phyloP scores from a whole-genome alignment of 1,140 invertebrate species.

The Trachelipus rathkii region DNA sequence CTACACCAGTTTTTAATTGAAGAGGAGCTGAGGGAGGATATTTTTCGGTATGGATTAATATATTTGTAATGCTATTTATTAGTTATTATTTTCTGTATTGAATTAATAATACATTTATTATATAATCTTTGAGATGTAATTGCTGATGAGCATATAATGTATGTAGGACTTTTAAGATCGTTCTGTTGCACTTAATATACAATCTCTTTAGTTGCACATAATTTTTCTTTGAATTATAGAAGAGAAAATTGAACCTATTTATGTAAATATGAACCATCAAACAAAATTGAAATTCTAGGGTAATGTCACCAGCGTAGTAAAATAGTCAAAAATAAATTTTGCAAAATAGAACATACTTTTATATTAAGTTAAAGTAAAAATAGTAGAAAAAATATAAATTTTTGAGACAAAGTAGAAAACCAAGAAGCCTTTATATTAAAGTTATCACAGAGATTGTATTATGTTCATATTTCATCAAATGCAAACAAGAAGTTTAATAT shows the following conservation, averaged over 20 bases:
- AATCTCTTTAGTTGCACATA: background rate
- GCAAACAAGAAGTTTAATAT: background rate
- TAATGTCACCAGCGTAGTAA: no score
- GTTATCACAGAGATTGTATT: no score
- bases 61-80: no score
- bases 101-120: background rate
- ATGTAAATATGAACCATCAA: no score
- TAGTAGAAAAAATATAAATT: no score
- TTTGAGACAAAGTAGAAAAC: no score
- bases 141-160: background rate
- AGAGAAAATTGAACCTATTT: no score
- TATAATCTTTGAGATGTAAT: background rate
- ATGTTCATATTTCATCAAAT: background rate
- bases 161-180: background rate
- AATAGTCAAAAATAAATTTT: no score
- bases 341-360: no score
- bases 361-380: no score
- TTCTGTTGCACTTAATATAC: background rate
- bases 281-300: no score
- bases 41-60: background rate
- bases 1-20: background rate
- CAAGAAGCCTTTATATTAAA: no score
- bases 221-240: background rate
- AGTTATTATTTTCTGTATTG: background rate
- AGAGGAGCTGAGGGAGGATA: background rate